Evolutionary conservation across 2,113 vertebrate species (phyloP), one percentile per base, ranked within the genome.

Genomic region (Microcebus ravelobensis): DNA sequence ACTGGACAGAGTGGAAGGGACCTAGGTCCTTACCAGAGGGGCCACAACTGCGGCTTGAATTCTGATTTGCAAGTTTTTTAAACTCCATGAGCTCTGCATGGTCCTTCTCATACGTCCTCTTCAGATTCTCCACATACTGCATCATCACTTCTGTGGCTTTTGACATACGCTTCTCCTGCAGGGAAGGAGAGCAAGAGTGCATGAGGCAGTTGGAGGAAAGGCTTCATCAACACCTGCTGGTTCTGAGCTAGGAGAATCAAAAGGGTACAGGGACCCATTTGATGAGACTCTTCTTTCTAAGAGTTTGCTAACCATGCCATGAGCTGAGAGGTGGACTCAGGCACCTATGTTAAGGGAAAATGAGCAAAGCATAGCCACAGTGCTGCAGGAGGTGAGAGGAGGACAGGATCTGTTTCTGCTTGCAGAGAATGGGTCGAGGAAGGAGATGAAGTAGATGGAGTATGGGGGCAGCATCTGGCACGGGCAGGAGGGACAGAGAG

Each of bases 91-190:
- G 98, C 96, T 99, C 99, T 1, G 99, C 99, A 1, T 99, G 99
- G 97, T 99, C 99, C 95, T 99, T 99, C 98, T 99, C 99, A 59
- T 99, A 99, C 0, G 99, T 99, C 96, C 99, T 99, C 98, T 99
- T 99, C 96, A 99, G 98, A 96, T 99, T 99, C 98, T 99, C 99
- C 94, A 99, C 99, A 65, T 99, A 99, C 95, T 99, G 99, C 99
- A 99, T 99, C 99, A 99, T 99, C 79, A 99, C 99, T 97, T 99
- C 99, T 0, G 99, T 99, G 79, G 99, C 99, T 97, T 99, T 99
- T 87, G 99, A 99, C 99, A 99, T 99, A 31, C 99, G 99, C 97
- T 99, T 99, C 98, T 99, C 99, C 99, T 99, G 97, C 84, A 92
- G 91, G 90, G 93, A 97, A 65, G 81, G 39, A 94, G 8, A 45